Percentiles rank a stretch among this genome's conserved stretches.
phyloP scores from a whole-genome alignment of 1,140 invertebrate genomes.

The Monochamus saltuarius region DNA sequence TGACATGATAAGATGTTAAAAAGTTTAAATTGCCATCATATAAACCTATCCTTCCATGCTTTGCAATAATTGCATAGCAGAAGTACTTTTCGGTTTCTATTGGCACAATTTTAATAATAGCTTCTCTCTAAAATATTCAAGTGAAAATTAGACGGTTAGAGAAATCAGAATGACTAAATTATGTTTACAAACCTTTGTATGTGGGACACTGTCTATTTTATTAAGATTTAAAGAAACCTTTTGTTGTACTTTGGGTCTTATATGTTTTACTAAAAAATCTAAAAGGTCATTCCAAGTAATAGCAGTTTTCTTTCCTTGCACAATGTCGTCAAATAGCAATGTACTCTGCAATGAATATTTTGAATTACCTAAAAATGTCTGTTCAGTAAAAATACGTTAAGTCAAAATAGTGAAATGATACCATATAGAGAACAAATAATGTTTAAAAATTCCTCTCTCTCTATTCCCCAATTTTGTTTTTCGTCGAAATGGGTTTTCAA shows the following conservation, averaged over 20 bases:
- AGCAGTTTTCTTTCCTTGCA: slow-evolving; percentile 20
- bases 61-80: slow-evolving; percentile 57
- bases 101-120: slow-evolving; percentile 56
- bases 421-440: slow-evolving; percentile 29
- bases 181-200: slow-evolving; percentile 34
- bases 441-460: slow-evolving; percentile 22
- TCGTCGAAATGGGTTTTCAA: slow-evolving; percentile 5
- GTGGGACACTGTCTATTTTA: slow-evolving; percentile 31
- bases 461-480: too few relatives aligned
- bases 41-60: slow-evolving; percentile 57
- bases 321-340: slow-evolving; percentile 36
- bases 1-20: slow-evolving; percentile 54
- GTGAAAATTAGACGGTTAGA: not conserved
- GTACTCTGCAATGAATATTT: slow-evolving; percentile 31
- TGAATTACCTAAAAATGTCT: slow-evolving; percentile 28
- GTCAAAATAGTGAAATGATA: slow-evolving; percentile 32
- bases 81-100: slow-evolving; percentile 56
- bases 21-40: slow-evolving; percentile 55
- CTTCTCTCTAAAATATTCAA: slow-evolving; percentile 53
- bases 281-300: slow-evolving; percentile 44
- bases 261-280: slow-evolving; percentile 38
- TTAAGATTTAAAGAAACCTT: slow-evolving; percentile 24
- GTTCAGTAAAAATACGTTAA: not conserved
- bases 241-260: slow-evolving; percentile 15
- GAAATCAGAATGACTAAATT: not conserved